Conservation (phyloP, 2,888 invertebrate genomes). For the Lithophane ornitopus region DNA sequence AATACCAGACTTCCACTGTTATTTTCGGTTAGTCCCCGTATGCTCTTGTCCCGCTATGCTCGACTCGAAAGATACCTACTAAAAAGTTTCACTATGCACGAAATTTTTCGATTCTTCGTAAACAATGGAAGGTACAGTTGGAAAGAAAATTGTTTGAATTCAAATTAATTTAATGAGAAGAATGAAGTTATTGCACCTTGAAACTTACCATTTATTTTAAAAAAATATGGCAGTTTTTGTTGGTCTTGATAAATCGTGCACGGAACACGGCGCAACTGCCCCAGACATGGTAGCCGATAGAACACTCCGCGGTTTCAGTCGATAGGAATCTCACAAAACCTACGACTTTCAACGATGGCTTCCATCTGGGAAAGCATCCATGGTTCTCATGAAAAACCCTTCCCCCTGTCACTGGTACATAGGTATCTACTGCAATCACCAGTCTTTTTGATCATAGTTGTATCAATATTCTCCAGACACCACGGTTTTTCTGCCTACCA, state of each 20-base stretch:
- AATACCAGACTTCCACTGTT: slow-evolving; percentile 18
- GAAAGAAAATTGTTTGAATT: no score
- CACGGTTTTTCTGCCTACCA: not conserved
- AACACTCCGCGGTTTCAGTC: not conserved
- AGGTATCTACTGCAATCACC: not conserved
- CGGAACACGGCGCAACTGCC: not conserved
- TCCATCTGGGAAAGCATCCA: not conserved
- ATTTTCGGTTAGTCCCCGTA: no score
- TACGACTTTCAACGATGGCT: not conserved
- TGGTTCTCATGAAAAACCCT: not conserved
- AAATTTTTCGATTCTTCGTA: no score
- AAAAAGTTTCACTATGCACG: no score
- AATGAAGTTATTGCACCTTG: not conserved
- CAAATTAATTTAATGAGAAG: not conserved
- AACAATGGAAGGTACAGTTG: no score
- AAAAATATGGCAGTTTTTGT: not conserved
- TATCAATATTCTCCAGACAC: not conserved
- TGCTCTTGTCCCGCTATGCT: no score
- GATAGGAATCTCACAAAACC: not conserved
- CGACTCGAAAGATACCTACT: no score
- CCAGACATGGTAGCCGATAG: not conserved
- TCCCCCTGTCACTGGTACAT: not conserved
- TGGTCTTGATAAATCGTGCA: not conserved
- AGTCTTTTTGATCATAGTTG: not conserved
- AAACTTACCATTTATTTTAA: no score